Evolutionary conservation across 2,797 vertebrate genomes (phyloP).

Genomic region (Pempheris klunzingeri): DNA sequence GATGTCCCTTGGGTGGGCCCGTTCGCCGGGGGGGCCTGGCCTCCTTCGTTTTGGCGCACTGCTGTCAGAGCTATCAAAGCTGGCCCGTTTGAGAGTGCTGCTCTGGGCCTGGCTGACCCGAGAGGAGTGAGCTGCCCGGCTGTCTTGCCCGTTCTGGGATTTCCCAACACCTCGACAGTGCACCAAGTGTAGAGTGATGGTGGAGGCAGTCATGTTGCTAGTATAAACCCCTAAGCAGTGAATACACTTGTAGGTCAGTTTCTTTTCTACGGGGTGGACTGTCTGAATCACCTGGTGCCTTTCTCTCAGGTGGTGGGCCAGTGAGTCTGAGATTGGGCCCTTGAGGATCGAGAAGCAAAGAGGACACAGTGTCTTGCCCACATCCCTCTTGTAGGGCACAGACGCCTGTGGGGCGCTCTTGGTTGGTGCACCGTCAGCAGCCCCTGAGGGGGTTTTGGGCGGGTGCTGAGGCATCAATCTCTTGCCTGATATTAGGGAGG

Average conservation of each 20-base stretch:
- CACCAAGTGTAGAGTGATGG: slow-evolving; percentile 96
- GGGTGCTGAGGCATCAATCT: slow-evolving; percentile 77
- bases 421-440: slow-evolving; percentile 84
- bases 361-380: slow-evolving; percentile 98
- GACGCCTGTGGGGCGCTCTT: slow-evolving; percentile 92
- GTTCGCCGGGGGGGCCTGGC: slow-evolving; percentile 84
- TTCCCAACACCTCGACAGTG: slow-evolving; percentile 98
- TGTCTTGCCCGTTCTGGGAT: slow-evolving; percentile 95
- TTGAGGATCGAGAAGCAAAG: slow-evolving; percentile 99
- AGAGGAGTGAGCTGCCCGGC: slow-evolving; percentile 85
- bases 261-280: slow-evolving; percentile 97
- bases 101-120: slow-evolving; percentile 87
- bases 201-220: slow-evolving; percentile 99
- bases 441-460: slow-evolving; percentile 87
- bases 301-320: slow-evolving; percentile 96
- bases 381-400: slow-evolving; percentile 97
- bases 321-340: slow-evolving; percentile 96
- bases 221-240: slow-evolving; percentile 99
- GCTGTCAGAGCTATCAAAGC: slow-evolving; percentile 88
- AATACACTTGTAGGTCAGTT: slow-evolving; percentile 98
- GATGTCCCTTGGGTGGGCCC: slow-evolving; percentile 68
- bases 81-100: slow-evolving; percentile 88
- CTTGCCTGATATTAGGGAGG: slow-evolving; percentile 71
- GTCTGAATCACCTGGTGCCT: slow-evolving; percentile 98
- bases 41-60: slow-evolving; percentile 91